Base-by-base conservation (phyloP, 2,888 invertebrate genomes). In the Apoda limacodes region DNA sequence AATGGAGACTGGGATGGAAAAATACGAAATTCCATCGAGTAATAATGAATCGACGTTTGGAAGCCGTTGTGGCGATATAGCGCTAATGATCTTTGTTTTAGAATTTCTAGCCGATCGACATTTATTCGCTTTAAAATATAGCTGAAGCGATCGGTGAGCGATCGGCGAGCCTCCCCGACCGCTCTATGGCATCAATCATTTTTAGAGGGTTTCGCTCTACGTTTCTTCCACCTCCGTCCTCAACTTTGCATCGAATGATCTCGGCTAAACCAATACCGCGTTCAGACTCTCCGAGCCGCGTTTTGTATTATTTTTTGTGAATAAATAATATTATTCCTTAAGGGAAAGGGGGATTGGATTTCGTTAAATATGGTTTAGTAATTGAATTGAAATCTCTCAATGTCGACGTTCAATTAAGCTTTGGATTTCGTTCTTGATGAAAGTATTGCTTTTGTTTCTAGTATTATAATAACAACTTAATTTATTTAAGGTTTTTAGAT, bases 311-410 rank as follows among this genome's bases (percentile, higher is more conserved):
- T 78, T 78, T 78, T 78, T 75, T 75, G 68, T 71, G 76, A 78
- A 80, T 80, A 78, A 80, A 80, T 78, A 78, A 78, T 78, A 80
- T 80, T 78, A 76, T 80, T 76, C 57, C 70, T 64, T 65, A 56
- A 67, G 70, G 74, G 67, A 75, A 78, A 75, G 70, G 71, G 74
- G 76, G 80, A 80, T 80, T 78, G 76, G 75, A 78, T 80, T 80
- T 80, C 80, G 78, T 76, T 80, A 78, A 80, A 80, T 80, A 76
- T 80, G 80, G 74, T 75, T 78, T 80, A 78, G 76, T 80, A 80
- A 80, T 80, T 80, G 80, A 80, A 80, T 80, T 80, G 80, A 80
- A 80, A 80, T 80, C 80, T 80, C 71, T 78, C 80, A 80, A 80
- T 76, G 80, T 76, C 80, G 76, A 68, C 69, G 63, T 80, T 75